phyloP scores from a whole-genome alignment of 2,113 vertebrate species.

The Speoplatyrhinus poulsoni region DNA sequence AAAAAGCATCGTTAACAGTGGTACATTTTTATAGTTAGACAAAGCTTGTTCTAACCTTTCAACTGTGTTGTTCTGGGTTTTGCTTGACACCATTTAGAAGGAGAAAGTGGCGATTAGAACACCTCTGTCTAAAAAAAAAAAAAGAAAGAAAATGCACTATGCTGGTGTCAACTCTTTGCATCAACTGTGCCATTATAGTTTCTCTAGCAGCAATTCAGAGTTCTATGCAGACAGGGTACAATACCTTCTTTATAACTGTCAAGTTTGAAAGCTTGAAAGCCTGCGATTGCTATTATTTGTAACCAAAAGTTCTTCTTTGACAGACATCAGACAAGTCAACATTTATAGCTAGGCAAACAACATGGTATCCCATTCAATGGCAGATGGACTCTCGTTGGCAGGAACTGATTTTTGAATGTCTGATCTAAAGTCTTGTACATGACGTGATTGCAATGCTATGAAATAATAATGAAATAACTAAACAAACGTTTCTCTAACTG shows the following conservation, averaged over 20 bases:
- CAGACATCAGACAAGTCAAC: neutral
- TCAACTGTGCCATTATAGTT: conserved; percentile 33
- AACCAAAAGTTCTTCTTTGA: conserved; percentile 1
- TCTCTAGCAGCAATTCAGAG: conserved; percentile 34
- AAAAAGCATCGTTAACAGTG: conserved; percentile 31
- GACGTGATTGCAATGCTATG: no score
- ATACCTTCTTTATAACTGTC: conserved; percentile 64
- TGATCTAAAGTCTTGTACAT: no score
- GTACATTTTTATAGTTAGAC: conserved; percentile 9
- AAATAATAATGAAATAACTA: no score
- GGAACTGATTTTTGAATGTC: no score
- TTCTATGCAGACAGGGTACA: conserved; percentile 30
- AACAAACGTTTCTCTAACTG: no score
- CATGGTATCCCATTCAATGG: neutral
- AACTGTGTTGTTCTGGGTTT: conserved; percentile 10
- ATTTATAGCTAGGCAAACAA: neutral
- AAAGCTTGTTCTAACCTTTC: neutral
- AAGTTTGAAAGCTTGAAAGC: conserved; percentile 65
- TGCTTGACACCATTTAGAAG: conserved; percentile 13
- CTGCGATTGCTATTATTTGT: conserved; percentile 57
- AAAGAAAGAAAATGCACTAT: conserved; percentile 9
- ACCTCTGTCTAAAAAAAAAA: conserved; percentile 21
- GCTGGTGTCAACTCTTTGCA: conserved; percentile 23
- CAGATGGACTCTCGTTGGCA: neutral
- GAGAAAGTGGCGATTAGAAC: conserved; percentile 27